A percentile compares a stretch with the other conserved stretches of the same genome.
phyloP scores from a whole-genome alignment of 2,113 vertebrate genomes.

The Centropus bengalensis region DNA sequence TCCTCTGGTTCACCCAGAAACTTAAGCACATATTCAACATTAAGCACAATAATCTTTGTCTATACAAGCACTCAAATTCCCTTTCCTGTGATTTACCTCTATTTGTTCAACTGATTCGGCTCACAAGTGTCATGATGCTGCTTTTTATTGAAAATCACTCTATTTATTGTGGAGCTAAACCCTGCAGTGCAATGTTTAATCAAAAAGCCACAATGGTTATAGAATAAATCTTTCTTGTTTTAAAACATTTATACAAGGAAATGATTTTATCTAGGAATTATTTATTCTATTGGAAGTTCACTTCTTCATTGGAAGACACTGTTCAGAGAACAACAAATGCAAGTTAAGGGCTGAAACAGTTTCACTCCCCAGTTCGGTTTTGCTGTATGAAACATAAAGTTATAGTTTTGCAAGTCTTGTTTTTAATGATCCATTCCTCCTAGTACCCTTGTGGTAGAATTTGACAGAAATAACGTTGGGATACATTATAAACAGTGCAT shows the following conservation, averaged over 20 bases:
- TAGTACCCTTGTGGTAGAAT: not conserved
- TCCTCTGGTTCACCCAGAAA: not conserved
- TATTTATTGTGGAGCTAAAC: constrained; percentile 9
- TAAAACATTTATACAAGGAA: constrained; percentile 38
- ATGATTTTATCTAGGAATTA: too few relatives aligned
- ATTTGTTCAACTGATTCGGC: not conserved
- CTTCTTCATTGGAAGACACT: too few relatives aligned
- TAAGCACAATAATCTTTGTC: not conserved
- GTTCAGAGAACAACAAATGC: not conserved
- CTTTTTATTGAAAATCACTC: not conserved
- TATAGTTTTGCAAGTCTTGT: not conserved
- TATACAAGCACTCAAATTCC: not conserved
- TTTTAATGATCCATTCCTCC: not conserved
- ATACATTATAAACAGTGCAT: not conserved
- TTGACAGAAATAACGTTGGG: not conserved
- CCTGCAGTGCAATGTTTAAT: not conserved
- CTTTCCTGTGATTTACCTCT: constrained; percentile 1
- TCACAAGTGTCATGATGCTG: not conserved
- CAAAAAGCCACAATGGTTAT: not conserved
- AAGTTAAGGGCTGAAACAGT: not conserved
- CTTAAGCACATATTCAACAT: not conserved
- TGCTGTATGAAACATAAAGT: not conserved
- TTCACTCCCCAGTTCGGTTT: not conserved
- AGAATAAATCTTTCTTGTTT: constrained; percentile 20
- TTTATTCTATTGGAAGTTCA: not conserved